Evolutionary conservation across 2,888 invertebrate species (phyloP).

Genomic region (Plebejus argus): DNA sequence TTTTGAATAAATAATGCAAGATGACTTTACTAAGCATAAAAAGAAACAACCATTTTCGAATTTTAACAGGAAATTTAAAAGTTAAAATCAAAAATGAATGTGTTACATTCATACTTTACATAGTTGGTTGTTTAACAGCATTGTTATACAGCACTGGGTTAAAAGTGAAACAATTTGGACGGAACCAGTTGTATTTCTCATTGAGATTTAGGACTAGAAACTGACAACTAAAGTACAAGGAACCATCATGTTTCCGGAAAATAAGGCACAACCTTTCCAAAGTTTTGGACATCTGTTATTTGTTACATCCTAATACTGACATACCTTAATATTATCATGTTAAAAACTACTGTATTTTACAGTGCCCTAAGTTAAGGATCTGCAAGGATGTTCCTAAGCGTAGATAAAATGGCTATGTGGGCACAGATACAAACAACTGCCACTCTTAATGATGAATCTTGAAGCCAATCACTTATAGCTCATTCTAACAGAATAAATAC

Average conservation of each 20-base stretch:
- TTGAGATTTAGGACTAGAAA: conserved; percentile 67
- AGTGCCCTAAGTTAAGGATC: background rate
- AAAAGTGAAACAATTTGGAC: conserved; percentile 73
- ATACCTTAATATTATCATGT: background rate
- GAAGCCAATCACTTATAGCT: background rate
- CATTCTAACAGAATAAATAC: too few species aligned
- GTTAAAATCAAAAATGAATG: background rate
- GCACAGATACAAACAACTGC: too few species aligned
- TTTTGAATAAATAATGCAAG: background rate
- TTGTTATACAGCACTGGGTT: background rate
- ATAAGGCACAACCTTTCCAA: conserved; percentile 72
- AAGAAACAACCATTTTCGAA: background rate
- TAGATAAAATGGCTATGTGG: background rate
- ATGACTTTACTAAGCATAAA: background rate
- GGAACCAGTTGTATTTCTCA: conserved; percentile 66
- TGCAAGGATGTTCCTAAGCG: background rate
- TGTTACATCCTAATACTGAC: conserved; percentile 31
- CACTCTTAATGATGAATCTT: background rate
- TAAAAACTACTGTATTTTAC: background rate
- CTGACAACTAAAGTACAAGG: conserved; percentile 54
- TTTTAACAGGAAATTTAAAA: background rate
- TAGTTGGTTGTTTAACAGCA: background rate
- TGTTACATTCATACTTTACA: background rate
- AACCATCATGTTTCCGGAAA: conserved; percentile 59
- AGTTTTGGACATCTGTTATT: conserved; percentile 42